These are phyloP conservation scores for Drosophila punjabiensis DNA, from an alignment of 1,140 invertebrate genomes.

Conservation along the genomic window DNA sequence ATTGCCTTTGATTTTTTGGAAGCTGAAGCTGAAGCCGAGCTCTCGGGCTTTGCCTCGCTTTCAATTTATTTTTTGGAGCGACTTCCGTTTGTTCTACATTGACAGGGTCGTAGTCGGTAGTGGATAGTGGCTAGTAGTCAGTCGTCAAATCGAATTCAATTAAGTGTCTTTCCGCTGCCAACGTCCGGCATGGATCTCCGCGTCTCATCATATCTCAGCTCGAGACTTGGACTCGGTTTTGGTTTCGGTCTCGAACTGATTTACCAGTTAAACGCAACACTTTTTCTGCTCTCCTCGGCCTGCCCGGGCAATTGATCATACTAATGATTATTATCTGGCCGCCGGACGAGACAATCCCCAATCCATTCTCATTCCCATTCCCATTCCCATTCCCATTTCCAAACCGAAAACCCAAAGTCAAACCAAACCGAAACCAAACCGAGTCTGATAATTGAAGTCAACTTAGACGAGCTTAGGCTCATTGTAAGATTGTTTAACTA, in stretches of 20 bases:
- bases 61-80: slow-evolving; percentile 75
- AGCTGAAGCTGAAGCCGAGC: slow-evolving; percentile 39
- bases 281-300: slow-evolving; percentile 57
- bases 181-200: slow-evolving; percentile 58
- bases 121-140: slow-evolving; percentile 7
- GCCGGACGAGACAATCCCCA: slow-evolving; percentile 41
- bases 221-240: background rate
- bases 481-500: slow-evolving; percentile 76
- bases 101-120: slow-evolving; percentile 57
- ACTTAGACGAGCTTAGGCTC: slow-evolving; percentile 56
- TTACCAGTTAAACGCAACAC: slow-evolving; percentile 83
- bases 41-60: slow-evolving; percentile 48
- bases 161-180: slow-evolving; percentile 77
- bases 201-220: slow-evolving; percentile 29
- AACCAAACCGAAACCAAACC: slow-evolving; percentile 35
- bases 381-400: slow-evolving; percentile 2
- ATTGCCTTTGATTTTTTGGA: slow-evolving; percentile 48
- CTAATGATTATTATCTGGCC: slow-evolving; percentile 79
- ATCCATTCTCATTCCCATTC: slow-evolving; percentile 16
- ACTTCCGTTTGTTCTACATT: slow-evolving; percentile 84
- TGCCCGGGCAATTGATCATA: slow-evolving; percentile 70
- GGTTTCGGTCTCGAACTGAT: slow-evolving; percentile 57
- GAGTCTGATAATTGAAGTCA: slow-evolving; percentile 76
- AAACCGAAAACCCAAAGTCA: slow-evolving; percentile 2
- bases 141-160: slow-evolving; percentile 81